These are phyloP conservation scores for Noturus placidus DNA, from an alignment of 2,113 vertebrate species.

Conservation along the genomic window DNA sequence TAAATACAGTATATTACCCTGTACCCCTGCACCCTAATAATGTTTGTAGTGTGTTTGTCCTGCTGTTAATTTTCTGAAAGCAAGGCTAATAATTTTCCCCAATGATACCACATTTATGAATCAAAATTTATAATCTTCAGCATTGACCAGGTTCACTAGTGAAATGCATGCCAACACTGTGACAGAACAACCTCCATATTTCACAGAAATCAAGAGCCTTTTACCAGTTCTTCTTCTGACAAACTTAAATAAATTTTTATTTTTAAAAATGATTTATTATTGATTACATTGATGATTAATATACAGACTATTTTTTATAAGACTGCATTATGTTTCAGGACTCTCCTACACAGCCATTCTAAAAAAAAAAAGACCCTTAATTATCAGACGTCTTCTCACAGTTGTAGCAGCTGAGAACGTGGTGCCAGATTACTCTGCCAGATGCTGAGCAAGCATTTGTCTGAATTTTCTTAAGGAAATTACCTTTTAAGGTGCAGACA, in stretches of 20 bases:
- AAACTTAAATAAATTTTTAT: neutral
- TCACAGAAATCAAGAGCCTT: neutral
- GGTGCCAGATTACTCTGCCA: neutral
- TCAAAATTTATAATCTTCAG: neutral
- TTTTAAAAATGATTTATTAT: neutral
- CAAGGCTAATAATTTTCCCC: neutral
- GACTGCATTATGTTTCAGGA: neutral
- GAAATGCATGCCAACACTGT: neutral
- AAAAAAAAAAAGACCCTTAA: neutral
- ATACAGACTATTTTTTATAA: neutral
- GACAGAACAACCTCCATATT: neutral
- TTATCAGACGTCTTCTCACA: neutral
- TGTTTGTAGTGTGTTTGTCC: neutral
- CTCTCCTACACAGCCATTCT: neutral
- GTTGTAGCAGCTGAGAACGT: neutral
- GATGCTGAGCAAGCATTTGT: slow-evolving; percentile 19
- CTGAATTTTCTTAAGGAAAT: neutral
- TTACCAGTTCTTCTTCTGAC: neutral
- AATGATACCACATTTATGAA: neutral
- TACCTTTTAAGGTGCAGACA: slow-evolving; percentile 1
- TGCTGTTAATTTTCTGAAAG: neutral
- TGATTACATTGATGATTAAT: neutral
- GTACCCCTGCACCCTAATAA: neutral
- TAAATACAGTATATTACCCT: neutral
- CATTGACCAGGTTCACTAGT: neutral